Base-by-base conservation (phyloP, 2,797 vertebrate species). In the Fratercula arctica region DNA sequence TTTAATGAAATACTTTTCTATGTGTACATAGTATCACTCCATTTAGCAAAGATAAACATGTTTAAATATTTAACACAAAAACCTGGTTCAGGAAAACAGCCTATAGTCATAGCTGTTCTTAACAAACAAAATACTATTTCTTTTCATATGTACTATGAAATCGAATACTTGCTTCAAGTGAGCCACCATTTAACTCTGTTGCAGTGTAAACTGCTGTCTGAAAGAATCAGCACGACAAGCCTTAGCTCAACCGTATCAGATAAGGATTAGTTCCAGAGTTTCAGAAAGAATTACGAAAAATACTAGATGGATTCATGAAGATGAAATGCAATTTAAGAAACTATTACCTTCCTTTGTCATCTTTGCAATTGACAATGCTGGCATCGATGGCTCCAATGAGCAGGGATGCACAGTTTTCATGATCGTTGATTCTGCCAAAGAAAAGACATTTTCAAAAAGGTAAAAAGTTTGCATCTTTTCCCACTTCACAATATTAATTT, bases 371-470 rank as follows among this genome's bases (percentile, higher is more conserved):
- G 45, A 99, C 96, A 63, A 99, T 99, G 95, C 98, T 98, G 45
- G 99, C 98, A 11, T 99, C 99, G 72, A 99, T 98, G 60, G 99
- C 98, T 91, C 99, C 99, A 11, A 99, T 98, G 75, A 99, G 98
- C 95, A 99, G 95, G 2, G 98, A 98, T 3, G 99, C 99, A 97
- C 99, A 99, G 43, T 98, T 96, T 98, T 99, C 99, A 9, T 99
- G 99, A 96, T 99, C 98, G 17, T 99, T 99, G 85, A 98, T 98
- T 97, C 99, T 99, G 97, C 53, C 91, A 86, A 48, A 93, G 89
- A 97, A 67, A 60, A 50, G 17, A 33, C 11, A 41, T 45, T 91
- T 93, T 81, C 29, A 4, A 46, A 51, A 59, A 48, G 20, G 28
- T 60, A 37, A 25, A 13, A 73, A 20, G 10, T 43, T 60, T 50